Base-by-base conservation (phyloP, 2,113 vertebrate species). In the Crotophaga sulcirostris region DNA sequence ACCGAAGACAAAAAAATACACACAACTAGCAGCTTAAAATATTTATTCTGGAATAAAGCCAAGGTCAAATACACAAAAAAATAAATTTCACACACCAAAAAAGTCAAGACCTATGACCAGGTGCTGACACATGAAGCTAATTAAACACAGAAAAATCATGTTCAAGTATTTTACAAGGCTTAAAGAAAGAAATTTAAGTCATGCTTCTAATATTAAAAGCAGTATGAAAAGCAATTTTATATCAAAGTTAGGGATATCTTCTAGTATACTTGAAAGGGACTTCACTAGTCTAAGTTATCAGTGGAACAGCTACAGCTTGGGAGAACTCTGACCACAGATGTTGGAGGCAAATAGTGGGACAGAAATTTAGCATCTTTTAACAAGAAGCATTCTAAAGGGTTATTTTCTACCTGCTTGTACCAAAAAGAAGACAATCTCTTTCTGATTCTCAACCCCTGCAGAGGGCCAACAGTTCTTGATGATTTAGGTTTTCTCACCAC, bases 41-140 rank as follows among this genome's bases (percentile, higher is more conserved):
- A 95, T 92, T 96, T 94, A 91, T 92, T 94, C 91, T 89, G 94
- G 86, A 87, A 60, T 67, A 93, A 96, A 94, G 84, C 75, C 94
- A 96, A 89, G 73, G 85, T 86, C 81, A 94, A 92, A 83, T 29
- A 88, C 78, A 92, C 72, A 91, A 16, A 89, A 84, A 90, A 77
- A 83, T 29, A 54, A 49, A 49, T 20, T 87, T 89, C 25, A 83
- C 68, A 90, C 0, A 4, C 83, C 87, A 90, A 91, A 95, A 93
- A 67, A 49, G 80, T 83, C 74, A 94, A 93, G 82, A 87, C 72
- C 74, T 76, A 68, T 88, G 84, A 86, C 33, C 28, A 82, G 58
- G 54, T 4, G 1, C 68, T 96, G 91, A 84, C 68, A 96, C 74
- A 75, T 66, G 59, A 69, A 93, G 93, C 93, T 95, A 96, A 95